Evolutionary conservation across 2,797 vertebrate species (phyloP), one percentile per base, ranked within the genome.

Genomic region (Urophycis tenuis): DNA sequence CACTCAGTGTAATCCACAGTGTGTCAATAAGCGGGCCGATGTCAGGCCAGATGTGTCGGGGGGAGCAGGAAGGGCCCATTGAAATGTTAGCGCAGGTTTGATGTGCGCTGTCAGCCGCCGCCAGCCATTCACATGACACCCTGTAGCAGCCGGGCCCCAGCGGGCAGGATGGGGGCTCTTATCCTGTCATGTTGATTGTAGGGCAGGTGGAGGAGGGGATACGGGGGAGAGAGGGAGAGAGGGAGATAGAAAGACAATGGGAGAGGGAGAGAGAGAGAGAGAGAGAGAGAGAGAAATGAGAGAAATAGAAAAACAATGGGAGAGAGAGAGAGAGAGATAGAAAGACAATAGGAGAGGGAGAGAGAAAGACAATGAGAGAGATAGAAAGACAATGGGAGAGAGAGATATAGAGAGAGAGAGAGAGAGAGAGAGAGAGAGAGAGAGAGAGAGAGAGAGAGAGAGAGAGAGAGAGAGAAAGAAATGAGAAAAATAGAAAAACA

Each of bases 61-160:
- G 80, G 87, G 85, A 88, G 89, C 80, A 81, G 79, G 84, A 87
- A 88, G 83, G 81, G 80, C 84, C 81, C 84, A 88, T 86, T 90
- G 86, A 89, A 88, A 90, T 86, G 85, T 89, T 90, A 87, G 82
- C 86, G 85, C 86, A 86, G 87, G 15, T 90, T 90, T 88, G 88
- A 90, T 87, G 83, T 86, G 83, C 60, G 72, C 81, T 87, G 86
- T 88, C 87, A 89, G 82, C 81, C 85, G 78, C 81, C 81, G 76
- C 71, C 80, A 74, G 81, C 81, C 82, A 84, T 87, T 82, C 88
- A 89, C 85, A 88, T 87, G 89, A 87, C 86, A 88, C 86, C 78
- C 71, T 81, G 84, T 87, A 85, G 85, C 80, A 83, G 83, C 80
- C 78, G 33, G 76, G 81, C 82, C 84, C 72, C 83, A 84, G 81